Conservation (phyloP, 1,140 invertebrate species). For the Drosophila burlai region DNA sequence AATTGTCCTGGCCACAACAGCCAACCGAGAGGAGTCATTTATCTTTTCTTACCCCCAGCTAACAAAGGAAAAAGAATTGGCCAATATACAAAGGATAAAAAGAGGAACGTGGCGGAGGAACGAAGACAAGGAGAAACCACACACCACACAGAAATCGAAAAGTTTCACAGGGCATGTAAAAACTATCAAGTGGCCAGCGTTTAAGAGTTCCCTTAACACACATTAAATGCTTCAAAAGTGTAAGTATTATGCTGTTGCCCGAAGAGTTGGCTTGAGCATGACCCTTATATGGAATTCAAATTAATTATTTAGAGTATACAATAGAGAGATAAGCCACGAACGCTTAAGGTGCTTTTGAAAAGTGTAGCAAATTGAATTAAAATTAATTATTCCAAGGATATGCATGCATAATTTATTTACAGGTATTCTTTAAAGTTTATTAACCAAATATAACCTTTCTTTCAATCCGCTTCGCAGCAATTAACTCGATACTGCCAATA, state of each 20-base stretch:
- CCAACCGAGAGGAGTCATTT: conserved; percentile 26
- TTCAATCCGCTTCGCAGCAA: conserved; percentile 13
- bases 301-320: conserved; percentile 14
- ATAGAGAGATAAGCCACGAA: conserved; percentile 6
- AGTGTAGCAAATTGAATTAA: not conserved
- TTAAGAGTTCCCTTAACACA: conserved; percentile 13
- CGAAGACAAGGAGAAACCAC: conserved; percentile 10
- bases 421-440: not conserved
- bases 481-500: conserved; percentile 41
- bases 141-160: conserved; percentile 23
- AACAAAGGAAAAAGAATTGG: conserved; percentile 56
- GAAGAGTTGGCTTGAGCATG: not conserved
- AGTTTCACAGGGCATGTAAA: conserved; percentile 35
- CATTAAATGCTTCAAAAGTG: conserved; percentile 23
- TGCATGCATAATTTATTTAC: not conserved
- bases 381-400: conserved; percentile 9
- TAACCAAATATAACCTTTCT: not conserved
- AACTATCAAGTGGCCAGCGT: conserved; percentile 28
- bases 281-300: conserved; percentile 10
- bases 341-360: not conserved
- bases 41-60: conserved; percentile 11
- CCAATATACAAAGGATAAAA: conserved; percentile 35
- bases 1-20: conserved; percentile 57
- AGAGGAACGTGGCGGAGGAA: not conserved
- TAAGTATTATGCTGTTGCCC: not conserved